Conservation (phyloP, 2,113 vertebrate genomes). For the Nestor notabilis region DNA sequence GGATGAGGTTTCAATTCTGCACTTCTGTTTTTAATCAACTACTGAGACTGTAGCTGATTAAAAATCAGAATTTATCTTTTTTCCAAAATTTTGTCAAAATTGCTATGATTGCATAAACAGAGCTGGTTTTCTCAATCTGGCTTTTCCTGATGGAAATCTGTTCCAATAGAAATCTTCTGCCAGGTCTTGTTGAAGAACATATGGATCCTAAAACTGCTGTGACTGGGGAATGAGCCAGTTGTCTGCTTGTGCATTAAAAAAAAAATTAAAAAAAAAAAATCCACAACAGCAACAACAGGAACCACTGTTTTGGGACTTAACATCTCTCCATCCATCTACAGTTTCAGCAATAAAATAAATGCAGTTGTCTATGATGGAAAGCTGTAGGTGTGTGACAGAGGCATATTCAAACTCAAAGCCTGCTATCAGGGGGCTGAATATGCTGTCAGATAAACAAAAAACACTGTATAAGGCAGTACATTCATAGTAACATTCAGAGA, state of each 20-base stretch:
- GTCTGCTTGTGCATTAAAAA: neutral
- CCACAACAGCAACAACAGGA: neutral
- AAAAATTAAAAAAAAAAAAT: neutral
- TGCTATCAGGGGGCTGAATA: neutral
- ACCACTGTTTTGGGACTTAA: neutral
- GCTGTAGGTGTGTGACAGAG: neutral
- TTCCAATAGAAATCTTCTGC: neutral
- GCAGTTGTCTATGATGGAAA: neutral
- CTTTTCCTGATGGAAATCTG: conserved; percentile 10
- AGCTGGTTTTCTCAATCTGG: neutral
- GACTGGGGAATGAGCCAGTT: neutral
- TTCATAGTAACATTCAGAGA: neutral
- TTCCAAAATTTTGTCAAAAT: neutral
- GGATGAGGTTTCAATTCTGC: neutral
- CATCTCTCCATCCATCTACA: neutral
- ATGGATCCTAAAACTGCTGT: neutral
- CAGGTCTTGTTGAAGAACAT: neutral
- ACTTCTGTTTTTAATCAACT: neutral
- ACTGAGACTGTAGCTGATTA: neutral
- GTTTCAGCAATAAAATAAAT: neutral
- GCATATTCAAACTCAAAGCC: neutral
- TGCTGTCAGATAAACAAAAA: neutral
- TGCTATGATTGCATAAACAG: neutral
- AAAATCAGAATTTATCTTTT: neutral
- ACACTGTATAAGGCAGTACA: neutral